Conservation (phyloP, 1,140 invertebrate genomes). For the Brachionus asplanchnoidis region DNA sequence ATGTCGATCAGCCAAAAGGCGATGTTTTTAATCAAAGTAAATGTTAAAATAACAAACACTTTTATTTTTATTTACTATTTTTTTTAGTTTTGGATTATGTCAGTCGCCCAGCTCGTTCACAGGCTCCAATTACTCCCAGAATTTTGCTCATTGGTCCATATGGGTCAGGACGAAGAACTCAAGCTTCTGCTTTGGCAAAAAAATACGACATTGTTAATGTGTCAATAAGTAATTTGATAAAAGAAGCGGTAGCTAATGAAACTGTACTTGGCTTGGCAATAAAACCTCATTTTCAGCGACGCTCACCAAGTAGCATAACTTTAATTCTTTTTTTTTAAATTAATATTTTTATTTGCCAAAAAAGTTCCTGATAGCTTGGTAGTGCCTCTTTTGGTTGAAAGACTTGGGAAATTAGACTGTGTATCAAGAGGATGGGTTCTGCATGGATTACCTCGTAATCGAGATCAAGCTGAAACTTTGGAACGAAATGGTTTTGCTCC, state of each 20-base stretch:
- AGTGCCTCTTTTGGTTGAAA: slow-evolving; percentile 51
- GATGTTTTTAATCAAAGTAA: slow-evolving; percentile 57
- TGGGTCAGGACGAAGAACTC: slow-evolving; percentile 54
- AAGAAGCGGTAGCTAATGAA: slow-evolving; percentile 54
- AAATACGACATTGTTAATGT: slow-evolving; percentile 58
- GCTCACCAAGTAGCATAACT: slow-evolving; percentile 48
- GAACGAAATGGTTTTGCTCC: slow-evolving; percentile 50
- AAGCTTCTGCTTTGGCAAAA: slow-evolving; percentile 53
- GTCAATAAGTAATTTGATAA: slow-evolving; percentile 53
- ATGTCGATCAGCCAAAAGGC: slow-evolving; percentile 57
- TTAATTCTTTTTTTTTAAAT: too few species aligned
- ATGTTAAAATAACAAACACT: background rate
- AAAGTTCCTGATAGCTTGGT: slow-evolving; percentile 55
- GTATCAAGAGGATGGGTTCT: slow-evolving; percentile 56
- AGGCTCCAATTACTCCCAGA: slow-evolving; percentile 53
- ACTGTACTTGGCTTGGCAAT: slow-evolving; percentile 51
- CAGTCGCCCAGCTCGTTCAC: slow-evolving; percentile 46
- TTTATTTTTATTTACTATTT: background rate
- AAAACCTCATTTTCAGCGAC: slow-evolving; percentile 51
- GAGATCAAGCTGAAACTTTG: slow-evolving; percentile 55
- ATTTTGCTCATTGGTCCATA: slow-evolving; percentile 55
- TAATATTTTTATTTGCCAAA: slow-evolving; percentile 1
- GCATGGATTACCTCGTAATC: slow-evolving; percentile 52
- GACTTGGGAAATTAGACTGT: slow-evolving; percentile 55
- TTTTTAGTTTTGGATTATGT: slow-evolving; percentile 24